A percentile compares a stretch with the other conserved stretches of the same genome.
phyloP scores from a whole-genome alignment of 2,113 vertebrate genomes.

The Myiopsitta monachus region DNA sequence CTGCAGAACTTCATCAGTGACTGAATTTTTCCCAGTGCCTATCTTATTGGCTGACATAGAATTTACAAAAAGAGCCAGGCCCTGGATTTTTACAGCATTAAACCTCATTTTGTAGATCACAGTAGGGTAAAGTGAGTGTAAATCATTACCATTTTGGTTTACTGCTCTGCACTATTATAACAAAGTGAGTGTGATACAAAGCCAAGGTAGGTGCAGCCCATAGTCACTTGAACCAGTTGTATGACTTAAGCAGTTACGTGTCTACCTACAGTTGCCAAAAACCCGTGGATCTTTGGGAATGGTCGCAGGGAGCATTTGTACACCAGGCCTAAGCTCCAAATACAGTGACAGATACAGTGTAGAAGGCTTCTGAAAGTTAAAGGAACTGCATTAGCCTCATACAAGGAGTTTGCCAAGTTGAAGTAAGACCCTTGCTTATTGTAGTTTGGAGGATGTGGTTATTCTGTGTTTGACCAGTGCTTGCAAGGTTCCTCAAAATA shows the following conservation, averaged over 20 bases:
- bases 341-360: neutral
- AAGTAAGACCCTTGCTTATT: neutral
- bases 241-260: neutral
- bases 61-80: neutral
- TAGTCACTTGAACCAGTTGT: neutral
- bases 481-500: neutral
- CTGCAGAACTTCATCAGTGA: constrained; percentile 1
- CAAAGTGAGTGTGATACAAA: neutral
- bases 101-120: neutral
- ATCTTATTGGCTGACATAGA: neutral
- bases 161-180: neutral
- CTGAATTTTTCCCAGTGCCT: neutral
- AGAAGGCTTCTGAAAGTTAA: neutral
- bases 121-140: neutral
- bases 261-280: neutral
- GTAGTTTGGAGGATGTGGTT: neutral
- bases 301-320: neutral
- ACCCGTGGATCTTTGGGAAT: neutral
- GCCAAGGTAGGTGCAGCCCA: neutral
- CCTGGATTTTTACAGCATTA: neutral
- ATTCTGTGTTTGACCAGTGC: neutral
- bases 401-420: neutral
- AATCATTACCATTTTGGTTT: neutral
- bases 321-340: neutral
- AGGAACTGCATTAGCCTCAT: neutral